Evolutionary conservation across 2,888 invertebrate genomes (phyloP).

Genomic region (Archaeoteleia sp.): DNA sequence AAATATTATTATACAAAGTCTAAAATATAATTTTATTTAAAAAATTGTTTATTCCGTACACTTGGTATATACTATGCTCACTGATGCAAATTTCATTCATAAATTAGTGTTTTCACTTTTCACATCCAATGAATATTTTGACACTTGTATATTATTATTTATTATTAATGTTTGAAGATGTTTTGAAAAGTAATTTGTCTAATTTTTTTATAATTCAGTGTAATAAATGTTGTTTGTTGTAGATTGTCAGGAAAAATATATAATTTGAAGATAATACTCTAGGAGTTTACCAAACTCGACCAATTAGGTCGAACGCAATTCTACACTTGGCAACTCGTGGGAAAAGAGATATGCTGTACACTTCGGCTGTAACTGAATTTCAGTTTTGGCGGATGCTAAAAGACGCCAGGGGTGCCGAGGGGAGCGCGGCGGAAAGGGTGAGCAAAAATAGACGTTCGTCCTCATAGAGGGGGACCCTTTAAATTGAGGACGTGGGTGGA

Average conservation of each 20-base stretch:
- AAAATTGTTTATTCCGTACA: no score
- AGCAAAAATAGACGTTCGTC: slow-evolving; percentile 28
- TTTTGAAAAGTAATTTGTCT: no score
- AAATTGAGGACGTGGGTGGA: slow-evolving; percentile 54
- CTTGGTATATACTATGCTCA: no score
- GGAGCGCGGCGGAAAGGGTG: slow-evolving; percentile 34
- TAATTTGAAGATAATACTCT: not conserved
- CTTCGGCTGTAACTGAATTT: slow-evolving; percentile 60
- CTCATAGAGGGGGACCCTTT: slow-evolving; percentile 39
- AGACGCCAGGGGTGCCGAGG: slow-evolving; percentile 41
- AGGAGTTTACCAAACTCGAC: not conserved
- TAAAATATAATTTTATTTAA: no score
- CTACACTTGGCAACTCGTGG: slow-evolving; percentile 13
- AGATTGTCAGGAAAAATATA: no score
- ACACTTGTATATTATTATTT: no score
- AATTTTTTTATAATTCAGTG: no score
- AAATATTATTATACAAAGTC: slow-evolving; percentile 1
- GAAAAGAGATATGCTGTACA: slow-evolving; percentile 12
- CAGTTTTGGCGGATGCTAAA: slow-evolving; percentile 53
- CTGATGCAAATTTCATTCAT: no score
- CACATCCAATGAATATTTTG: no score
- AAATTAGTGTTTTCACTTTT: no score
- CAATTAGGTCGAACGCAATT: not conserved
- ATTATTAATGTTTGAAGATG: no score
- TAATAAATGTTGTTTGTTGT: no score